Evolutionary conservation across 2,113 vertebrate genomes (phyloP), one percentile per base, ranked within the genome.

Genomic region (Eurystomus gularis): DNA sequence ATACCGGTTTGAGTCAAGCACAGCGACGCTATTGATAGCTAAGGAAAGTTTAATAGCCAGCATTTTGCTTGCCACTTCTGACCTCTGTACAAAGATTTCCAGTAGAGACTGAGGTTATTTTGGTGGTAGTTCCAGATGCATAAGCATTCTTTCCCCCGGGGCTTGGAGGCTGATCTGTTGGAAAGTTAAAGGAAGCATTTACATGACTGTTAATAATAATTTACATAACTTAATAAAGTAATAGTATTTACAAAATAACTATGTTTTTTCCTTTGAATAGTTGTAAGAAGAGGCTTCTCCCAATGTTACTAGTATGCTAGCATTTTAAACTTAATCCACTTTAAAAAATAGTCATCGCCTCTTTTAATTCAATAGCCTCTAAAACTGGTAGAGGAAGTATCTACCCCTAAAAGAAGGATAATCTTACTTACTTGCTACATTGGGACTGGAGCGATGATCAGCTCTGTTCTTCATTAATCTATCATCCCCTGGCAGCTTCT

Each of bases 21-120:
- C 62, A 46, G 40, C 42, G 80, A 58, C 2, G 2, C 44, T 69
- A 82, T 4, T 75, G 73, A 82, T 13, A 78, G 39, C n/a, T 65
- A 83, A 82, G 19, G 10, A 4, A 88, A 88, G 31, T 84, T 92
- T 39, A 90, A 85, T 19, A 91, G 91, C 62, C 46, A 87, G 31
- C 15, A 52, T 94, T 81, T 84, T n/a, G 87, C 31, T 90, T 80
- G 75, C 82, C 42, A 64, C 18, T 95, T 98, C 99, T 98, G 91
- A 99, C 99, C 97, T 99, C 99, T 46, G 99, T 98, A 90, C 99
- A 99, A 88, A 99, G 98, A 97, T 99, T 99, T 75, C 99, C 99
- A 9, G 99, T 99, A 86, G 99, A 99, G 89, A 99, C 99, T 7
- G 99, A 99, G 33, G 99, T 99, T 97, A 99, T 99, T 97, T 99